Evolutionary conservation across 30 jellyfish, hydroid and myxozoan species (phyloP), one percentile per base, ranked within the genome.

Genomic region (Cassiopea xamachana): DNA sequence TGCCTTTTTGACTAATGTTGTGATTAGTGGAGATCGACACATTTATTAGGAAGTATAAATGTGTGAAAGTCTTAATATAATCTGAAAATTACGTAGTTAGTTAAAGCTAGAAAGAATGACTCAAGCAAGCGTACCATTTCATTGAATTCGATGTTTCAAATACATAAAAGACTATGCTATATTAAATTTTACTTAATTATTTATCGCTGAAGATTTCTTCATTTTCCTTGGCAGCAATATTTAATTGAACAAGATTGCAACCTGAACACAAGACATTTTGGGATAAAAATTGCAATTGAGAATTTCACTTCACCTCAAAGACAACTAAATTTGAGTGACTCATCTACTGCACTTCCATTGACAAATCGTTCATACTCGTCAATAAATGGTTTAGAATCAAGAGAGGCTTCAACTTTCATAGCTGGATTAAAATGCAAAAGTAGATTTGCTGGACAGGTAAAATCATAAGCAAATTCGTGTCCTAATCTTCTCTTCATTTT

Each of bases 401-500:
- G 79, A 16, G 85, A 83, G 13, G 71, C 85, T 50, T 55, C 92
- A 5, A 72, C 85, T 49, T 83, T 83, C 87, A 18, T 79, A 78
- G 71, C 79, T 39, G 88, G 87, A 47, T 48, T 88, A 60, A 88
- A 72, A 79, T 73, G 95, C 75, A 83, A 83, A 83, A 83, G 92
- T 49, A 51, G 69, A 48, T 88, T 60, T 60, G 72, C 88, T 77
- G 95, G 95, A 16, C 87, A 88, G 95, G 95, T 88, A 45, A 14
- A 70, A 62, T 6, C 64, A n/a, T n/a, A 5, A 5, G 13, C 69
- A 58, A 58, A 58, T 58, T 58, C 69, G 7, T 58, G 7, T 58
- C 69, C 13, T n/a, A n/a, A n/a, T n/a, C n/a, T n/a, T n/a, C n/a
- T n/a, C n/a, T n/a, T n/a, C n/a, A n/a, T n/a, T n/a, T n/a, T n/a